These are phyloP conservation scores for Oriolus oriolus DNA, from an alignment of 2,113 vertebrate species.

Conservation along the genomic window DNA sequence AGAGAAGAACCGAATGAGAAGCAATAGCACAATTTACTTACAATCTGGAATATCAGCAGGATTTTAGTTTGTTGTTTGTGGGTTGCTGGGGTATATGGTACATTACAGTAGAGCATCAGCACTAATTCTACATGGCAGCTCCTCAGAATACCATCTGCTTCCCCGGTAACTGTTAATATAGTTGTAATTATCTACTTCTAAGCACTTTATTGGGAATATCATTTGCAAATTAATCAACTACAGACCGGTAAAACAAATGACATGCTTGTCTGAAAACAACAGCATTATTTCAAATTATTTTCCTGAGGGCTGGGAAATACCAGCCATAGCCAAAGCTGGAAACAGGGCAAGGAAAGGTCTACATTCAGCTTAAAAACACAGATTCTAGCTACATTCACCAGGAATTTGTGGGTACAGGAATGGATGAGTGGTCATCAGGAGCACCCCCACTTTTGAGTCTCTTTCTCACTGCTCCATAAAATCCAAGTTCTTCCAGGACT, in stretches of 20 bases:
- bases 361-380: neutral
- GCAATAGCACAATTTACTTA: slow-evolving; percentile 77
- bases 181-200: slow-evolving; percentile 99
- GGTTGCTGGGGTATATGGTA: slow-evolving; percentile 78
- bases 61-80: slow-evolving; percentile 73
- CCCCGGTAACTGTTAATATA: slow-evolving; percentile 96
- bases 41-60: slow-evolving; percentile 83
- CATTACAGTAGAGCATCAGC: slow-evolving; percentile 90
- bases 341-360: neutral
- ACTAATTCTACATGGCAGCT: slow-evolving; percentile 97
- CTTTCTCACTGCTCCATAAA: neutral
- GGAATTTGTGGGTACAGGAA: neutral
- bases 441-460: neutral
- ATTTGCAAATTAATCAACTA: slow-evolving; percentile 95
- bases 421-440: neutral
- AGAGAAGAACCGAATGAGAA: slow-evolving; percentile 65
- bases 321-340: slow-evolving; percentile 10
- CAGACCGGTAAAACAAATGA: slow-evolving; percentile 85
- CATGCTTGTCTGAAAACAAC: slow-evolving; percentile 78
- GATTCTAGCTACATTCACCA: neutral
- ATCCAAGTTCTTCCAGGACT: neutral
- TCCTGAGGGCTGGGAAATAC: slow-evolving; percentile 60
- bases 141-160: slow-evolving; percentile 96
- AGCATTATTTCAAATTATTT: slow-evolving; percentile 71
- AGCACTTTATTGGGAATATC: slow-evolving; percentile 97